These are phyloP conservation scores for Xenopus borealis DNA, from an alignment of 2,113 vertebrate genomes.

Conservation along the genomic window DNA sequence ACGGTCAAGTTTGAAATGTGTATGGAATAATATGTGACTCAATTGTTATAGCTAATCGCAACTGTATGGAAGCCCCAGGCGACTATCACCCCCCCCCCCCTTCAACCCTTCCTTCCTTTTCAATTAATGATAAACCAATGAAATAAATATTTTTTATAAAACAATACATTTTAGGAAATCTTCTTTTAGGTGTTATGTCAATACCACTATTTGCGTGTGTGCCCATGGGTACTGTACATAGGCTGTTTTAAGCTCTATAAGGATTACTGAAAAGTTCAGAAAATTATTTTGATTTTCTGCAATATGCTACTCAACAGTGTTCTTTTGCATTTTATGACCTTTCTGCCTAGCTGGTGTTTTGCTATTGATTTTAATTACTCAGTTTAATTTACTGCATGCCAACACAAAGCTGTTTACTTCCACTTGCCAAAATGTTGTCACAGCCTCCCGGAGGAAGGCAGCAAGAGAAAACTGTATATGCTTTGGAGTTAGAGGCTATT, in stretches of 20 bases:
- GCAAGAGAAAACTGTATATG: conserved; percentile 63
- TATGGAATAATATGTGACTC: too few relatives aligned
- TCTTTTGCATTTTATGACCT: conserved; percentile 80
- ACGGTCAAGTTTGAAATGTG: too few relatives aligned
- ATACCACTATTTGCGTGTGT: not conserved
- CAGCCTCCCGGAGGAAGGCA: conserved; percentile 69
- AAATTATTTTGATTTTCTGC: conserved; percentile 75
- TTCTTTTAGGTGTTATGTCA: not conserved
- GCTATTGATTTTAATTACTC: conserved; percentile 97
- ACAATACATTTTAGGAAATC: not conserved
- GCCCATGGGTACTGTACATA: conserved; percentile 19
- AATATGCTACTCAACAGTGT: conserved; percentile 72
- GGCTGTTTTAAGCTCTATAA: conserved; percentile 57
- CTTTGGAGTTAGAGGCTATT: conserved; percentile 62
- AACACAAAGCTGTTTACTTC: conserved; percentile 78
- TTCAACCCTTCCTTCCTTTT: too few relatives aligned
- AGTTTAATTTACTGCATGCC: conserved; percentile 80
- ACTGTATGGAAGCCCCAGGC: too few relatives aligned
- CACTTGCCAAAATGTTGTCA: conserved; percentile 76
- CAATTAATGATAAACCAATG: too few relatives aligned
- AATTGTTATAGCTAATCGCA: too few relatives aligned
- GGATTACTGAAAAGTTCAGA: conserved; percentile 82
- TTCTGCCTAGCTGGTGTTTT: conserved; percentile 83
- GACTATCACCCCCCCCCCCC: too few relatives aligned
- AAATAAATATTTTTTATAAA: too few relatives aligned